These are phyloP conservation scores for Numenius phaeopus DNA, from an alignment of 2,797 vertebrate species.

Conservation along the genomic window DNA sequence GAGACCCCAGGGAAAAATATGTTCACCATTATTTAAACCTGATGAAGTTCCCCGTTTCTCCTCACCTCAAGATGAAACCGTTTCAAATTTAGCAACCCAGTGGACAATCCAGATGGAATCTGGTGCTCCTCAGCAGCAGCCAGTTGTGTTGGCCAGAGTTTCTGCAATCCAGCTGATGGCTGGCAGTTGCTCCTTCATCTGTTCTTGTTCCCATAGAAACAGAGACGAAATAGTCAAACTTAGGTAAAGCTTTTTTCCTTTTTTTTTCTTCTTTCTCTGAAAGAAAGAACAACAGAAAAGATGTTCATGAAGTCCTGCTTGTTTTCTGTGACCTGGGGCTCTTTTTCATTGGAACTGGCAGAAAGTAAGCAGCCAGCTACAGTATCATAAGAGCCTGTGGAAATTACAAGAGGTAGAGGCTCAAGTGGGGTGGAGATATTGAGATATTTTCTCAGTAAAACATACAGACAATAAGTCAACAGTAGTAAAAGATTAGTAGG, in stretches of 20 bases:
- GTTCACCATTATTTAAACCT: not conserved
- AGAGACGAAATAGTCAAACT: not conserved
- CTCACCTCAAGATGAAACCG: not conserved
- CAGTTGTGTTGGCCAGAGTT: not conserved
- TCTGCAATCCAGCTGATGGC: not conserved
- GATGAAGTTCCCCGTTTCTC: not conserved
- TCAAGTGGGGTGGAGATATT: not conserved
- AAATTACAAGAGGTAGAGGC: not conserved
- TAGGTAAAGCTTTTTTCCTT: not conserved
- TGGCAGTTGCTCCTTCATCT: not conserved
- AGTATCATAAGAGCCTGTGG: not conserved
- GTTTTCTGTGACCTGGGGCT: not conserved
- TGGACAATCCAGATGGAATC: not conserved
- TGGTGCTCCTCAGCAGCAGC: not conserved
- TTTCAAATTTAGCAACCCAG: not conserved
- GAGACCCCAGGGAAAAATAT: not conserved
- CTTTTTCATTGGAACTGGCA: not conserved
- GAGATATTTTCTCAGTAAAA: not conserved
- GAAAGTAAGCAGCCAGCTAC: not conserved
- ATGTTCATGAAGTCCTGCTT: not conserved
- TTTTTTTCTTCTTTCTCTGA: fast-evolving
- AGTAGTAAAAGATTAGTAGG: not conserved
- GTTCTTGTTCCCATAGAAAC: constrained; percentile 48
- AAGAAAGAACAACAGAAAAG: not conserved
- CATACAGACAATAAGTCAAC: not conserved